These are phyloP conservation scores for Bagarius yarrelli DNA, from an alignment of 2,113 vertebrate genomes.

Conservation along the genomic window DNA sequence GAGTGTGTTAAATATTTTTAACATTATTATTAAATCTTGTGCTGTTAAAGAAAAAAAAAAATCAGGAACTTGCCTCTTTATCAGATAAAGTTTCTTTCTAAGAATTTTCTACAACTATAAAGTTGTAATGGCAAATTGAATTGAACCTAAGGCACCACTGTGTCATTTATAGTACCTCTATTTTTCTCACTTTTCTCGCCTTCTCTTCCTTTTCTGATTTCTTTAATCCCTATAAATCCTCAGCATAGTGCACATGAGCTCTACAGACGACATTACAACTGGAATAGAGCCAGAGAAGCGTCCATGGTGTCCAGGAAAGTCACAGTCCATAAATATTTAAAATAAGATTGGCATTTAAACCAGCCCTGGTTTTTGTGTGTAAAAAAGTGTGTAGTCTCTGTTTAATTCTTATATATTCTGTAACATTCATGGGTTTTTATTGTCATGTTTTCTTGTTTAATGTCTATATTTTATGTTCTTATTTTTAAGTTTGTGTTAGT, in stretches of 20 bases:
- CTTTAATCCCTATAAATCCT: conserved; percentile 18
- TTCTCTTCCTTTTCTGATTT: not conserved
- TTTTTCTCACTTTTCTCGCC: not conserved
- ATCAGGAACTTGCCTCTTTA: not conserved
- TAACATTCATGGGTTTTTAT: too few relatives aligned
- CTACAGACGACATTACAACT: not conserved
- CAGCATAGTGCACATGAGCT: not conserved
- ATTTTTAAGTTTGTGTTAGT: too few relatives aligned
- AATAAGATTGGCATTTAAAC: not conserved
- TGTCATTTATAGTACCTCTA: not conserved
- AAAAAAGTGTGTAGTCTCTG: too few relatives aligned
- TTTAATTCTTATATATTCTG: too few relatives aligned
- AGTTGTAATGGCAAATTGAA: not conserved
- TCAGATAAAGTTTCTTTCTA: not conserved
- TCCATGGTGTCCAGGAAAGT: not conserved
- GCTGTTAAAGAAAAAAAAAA: not conserved
- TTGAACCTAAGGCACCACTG: not conserved
- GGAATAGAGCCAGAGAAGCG: not conserved
- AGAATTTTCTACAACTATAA: not conserved
- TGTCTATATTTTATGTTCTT: too few relatives aligned
- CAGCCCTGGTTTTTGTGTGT: too few relatives aligned
- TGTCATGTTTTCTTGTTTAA: too few relatives aligned
- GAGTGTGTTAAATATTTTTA: not conserved
- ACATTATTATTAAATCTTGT: not conserved
- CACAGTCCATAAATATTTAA: not conserved